Base-by-base conservation (phyloP, 2,888 invertebrate genomes). In the Drosophila gaucha region DNA sequence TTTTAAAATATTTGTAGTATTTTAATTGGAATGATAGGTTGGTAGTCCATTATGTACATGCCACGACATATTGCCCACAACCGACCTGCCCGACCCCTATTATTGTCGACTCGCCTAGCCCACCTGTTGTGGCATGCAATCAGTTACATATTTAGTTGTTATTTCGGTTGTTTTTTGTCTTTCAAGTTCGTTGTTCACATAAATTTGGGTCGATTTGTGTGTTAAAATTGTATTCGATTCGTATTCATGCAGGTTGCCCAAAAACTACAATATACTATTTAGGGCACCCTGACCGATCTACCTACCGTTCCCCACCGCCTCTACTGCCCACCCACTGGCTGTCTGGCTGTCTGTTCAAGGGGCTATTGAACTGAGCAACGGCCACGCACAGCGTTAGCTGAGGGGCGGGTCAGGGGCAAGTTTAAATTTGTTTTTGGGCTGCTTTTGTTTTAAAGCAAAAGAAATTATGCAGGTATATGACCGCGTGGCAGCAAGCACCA, bases 361-460 rank as follows among this genome's bases (percentile, higher is more conserved):
- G 85, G 78, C 78, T 85, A 80, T 78, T 78, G 78, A 79, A 85
- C 85, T 67, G 62, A 50, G 30, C 38, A 50, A 36, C 38, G 57
- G 22, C 68, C 28, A 46, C 24, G 46, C 51, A 69, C 55, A 41
- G 43, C 50, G 47, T 50, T 39, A 56, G 56, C 16, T 35, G n/a
- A 30, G 41, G 44, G 41, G 36, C 28, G 56, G 54, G 52, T 50
- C 74, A 52, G 31, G 43, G 54, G 44, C 41, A 54, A 47, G 26
- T 28, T 39, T 10, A 20, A 14, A 16, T 30, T 24, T 46, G 10
- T 16, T 14, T 30, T 56, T 33, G 63, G 58, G 38, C 30, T 18
- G 78, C 74, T 82, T 85, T 85, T 79, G 86, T 79, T 86, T 85
- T 74, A 66, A 66, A 41, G 18, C 38, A 52, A 44, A 65, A 67